Percentiles rank a stretch among this genome's conserved stretches.
Evolutionary conservation across 2,113 vertebrate species (phyloP).

Genomic region (Tetrax tetrax): DNA sequence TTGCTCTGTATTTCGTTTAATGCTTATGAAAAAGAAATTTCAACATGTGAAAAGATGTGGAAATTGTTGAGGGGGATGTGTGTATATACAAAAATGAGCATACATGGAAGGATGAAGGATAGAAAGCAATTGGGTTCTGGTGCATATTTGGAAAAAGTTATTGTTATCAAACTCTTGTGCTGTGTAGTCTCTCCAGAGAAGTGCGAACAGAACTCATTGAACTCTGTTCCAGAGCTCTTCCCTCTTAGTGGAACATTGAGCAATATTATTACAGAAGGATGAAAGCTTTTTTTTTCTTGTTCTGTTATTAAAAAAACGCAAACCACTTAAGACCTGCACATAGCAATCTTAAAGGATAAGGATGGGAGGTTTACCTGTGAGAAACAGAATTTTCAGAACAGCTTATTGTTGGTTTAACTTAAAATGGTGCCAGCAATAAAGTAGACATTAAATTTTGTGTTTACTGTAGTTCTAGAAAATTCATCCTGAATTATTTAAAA

Average conservation of each 20-base stretch:
- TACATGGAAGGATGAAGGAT: neutral
- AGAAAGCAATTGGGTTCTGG: neutral
- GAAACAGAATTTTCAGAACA: neutral
- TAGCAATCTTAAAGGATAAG: neutral
- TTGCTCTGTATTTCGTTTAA: neutral
- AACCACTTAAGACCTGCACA: accelerated
- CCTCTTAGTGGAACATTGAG: neutral
- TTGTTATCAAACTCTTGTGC: neutral
- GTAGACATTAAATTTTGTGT: neutral
- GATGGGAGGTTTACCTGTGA: neutral
- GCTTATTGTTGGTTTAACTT: neutral
- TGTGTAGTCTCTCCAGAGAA: neutral
- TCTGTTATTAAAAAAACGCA: neutral
- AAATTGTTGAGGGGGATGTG: neutral
- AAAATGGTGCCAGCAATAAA: neutral
- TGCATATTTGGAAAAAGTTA: neutral
- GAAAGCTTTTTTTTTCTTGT: neutral
- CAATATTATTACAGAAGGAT: neutral
- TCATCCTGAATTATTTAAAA: neutral
- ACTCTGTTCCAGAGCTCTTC: neutral
- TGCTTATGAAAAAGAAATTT: neutral
- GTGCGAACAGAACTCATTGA: neutral
- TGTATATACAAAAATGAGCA: neutral
- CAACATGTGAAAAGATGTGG: neutral
- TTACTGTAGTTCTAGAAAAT: neutral